Evolutionary conservation across 2,113 vertebrate species (phyloP), one percentile per base, ranked within the genome.

Genomic region (Thalassoma bifasciatum): DNA sequence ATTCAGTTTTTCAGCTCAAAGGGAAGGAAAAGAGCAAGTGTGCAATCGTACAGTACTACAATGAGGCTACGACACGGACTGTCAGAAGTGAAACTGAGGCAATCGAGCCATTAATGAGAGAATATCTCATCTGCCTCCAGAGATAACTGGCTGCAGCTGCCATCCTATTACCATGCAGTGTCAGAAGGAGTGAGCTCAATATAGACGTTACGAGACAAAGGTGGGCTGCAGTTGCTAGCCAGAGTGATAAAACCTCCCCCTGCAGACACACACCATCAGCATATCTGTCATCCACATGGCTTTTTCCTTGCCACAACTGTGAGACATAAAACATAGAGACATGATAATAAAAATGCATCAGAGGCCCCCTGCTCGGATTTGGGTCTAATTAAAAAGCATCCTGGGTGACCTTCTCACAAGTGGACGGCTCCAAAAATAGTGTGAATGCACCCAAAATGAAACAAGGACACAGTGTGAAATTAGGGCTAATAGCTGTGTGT

Each of bases 151-250:
- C 64, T 82, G 66, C 69, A 70, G 64, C 69, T 77, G 80, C 70
- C 50, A 58, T 75, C 82, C 62, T 50, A 70, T 82, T 80, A 80
- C 62, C 26, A 54, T 46, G 30, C 74, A 65, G 34, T 75, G 65
- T 84, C 64, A 73, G 37, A 56, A 47, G 67, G 56, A 74, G 30
- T 72, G n/a, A 26, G 30, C 64, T 76, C 57, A 63, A 75, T 80
- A 84, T 76, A 84, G 81, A 84, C 65, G 76, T 82, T 56, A 65
- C 56, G 22, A 52, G 47, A 86, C 76, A 79, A 81, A 79, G 77
- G 70, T 85, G 66, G 77, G 10, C 75, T 75, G 37, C 44, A 42
- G 63, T 66, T 72, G 46, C 50, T 47, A 44, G 51, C 50, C 42
- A 42, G 53, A 59, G 51, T 57, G 57, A 70, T 85, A 60, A 75